Base-by-base conservation (phyloP, 2,113 vertebrate species). In the Progne subis region DNA sequence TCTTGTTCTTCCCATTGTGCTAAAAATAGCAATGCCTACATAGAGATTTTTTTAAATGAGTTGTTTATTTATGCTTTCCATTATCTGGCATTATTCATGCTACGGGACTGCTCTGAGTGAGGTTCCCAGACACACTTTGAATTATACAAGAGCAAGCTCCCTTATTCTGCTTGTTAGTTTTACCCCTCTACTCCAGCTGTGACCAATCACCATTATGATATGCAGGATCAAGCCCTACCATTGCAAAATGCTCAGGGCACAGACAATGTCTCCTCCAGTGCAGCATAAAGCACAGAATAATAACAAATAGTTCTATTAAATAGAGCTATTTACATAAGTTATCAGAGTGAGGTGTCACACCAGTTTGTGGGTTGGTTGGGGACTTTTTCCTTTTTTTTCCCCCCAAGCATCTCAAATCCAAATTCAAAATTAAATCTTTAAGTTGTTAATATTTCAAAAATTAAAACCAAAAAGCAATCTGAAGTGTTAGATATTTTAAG, bases 261-360 rank as follows among this genome's bases (percentile, higher is more conserved):
- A 72, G 61, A 31, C 52, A 91, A 13, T 37, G 39, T 26, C 46
- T 92, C 29, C 46, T 74, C 63, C 55, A 74, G 37, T 10, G 39
- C 76, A 80, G 47, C 47, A 71, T 10, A 59, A 70, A 77, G 88
- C 71, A 80, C 70, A 77, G 56, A 92, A 82, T 32, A 90, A 3
- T 70, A 87, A 85, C 39, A 91, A 95, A 72, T 12, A 86, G 32
- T 74, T 85, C 34, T 63, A n/a, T n/a, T 83, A 77, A 93, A 63
- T 2, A 61, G 56, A 93, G 28, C 47, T 88, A 70, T 87, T 87
- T 53, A 41, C 49, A 9, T 6, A 53, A 72, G 46, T 64, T 47
- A 70, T 52, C 55, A 80, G 19, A 88, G 29, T 28, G 80, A 83
- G 26, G 47, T 86, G 85, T 80, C 59, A 77, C 53, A 82, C 2